phyloP scores from a whole-genome alignment of 2,797 vertebrate species.

The Trematomus bernacchii region DNA sequence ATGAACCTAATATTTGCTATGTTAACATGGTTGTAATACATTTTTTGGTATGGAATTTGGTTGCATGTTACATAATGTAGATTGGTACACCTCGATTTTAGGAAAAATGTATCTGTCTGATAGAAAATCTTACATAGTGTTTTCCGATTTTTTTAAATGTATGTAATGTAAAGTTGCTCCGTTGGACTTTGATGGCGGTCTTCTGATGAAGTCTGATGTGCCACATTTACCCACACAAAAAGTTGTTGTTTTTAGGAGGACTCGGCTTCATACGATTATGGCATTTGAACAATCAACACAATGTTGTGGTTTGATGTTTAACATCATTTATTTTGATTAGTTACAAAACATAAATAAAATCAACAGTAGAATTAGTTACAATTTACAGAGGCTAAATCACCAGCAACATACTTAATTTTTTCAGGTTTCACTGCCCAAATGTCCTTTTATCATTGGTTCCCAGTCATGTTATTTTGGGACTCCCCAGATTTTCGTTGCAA shows the following conservation, averaged over 20 bases:
- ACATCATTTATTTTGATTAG: conserved; percentile 89
- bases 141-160: neutral
- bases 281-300: conserved; percentile 7
- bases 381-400: conserved; percentile 86
- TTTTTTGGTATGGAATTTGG: neutral
- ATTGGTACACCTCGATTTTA: neutral
- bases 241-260: neutral
- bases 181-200: neutral
- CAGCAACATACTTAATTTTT: conserved; percentile 78
- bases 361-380: conserved; percentile 87
- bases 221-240: neutral
- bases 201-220: neutral
- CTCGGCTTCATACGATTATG: neutral
- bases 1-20: neutral
- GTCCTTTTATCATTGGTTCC: conserved; percentile 73
- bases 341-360: conserved; percentile 91
- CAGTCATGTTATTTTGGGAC: conserved; percentile 72
- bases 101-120: neutral
- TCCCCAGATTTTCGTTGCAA: conserved; percentile 57
- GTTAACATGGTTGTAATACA: neutral
- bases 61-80: neutral
- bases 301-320: conserved; percentile 70
- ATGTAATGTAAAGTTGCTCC: neutral
- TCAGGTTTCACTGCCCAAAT: conserved; percentile 68
- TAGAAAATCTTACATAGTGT: neutral